These are phyloP conservation scores for Nomada ruficornis DNA, from an alignment of 2,888 invertebrate genomes.

Conservation along the genomic window DNA sequence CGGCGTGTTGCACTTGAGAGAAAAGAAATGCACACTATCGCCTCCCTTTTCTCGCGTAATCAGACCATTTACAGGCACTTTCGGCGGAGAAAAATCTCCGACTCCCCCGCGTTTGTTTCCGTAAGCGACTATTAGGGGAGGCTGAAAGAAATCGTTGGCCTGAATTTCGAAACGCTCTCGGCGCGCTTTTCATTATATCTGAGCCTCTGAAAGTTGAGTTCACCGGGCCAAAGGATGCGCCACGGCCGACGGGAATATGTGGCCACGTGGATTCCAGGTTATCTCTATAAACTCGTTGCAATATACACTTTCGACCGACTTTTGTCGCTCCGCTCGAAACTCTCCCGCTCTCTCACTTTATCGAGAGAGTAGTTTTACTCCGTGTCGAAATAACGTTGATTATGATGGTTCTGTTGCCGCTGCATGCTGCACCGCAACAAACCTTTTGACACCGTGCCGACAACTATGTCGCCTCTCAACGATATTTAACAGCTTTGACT, in stretches of 20 bases:
- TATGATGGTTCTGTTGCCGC: conserved; percentile 22
- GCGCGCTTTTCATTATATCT: conserved; percentile 50
- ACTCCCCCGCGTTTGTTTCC: conserved; percentile 23
- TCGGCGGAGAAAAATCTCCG: not conserved
- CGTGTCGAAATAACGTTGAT: conserved; percentile 37
- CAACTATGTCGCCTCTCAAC: not conserved
- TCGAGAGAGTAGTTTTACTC: conserved; percentile 12
- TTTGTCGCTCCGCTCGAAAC: conserved; percentile 3
- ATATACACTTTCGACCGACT: conserved; percentile 55
- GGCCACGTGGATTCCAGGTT: conserved; percentile 50
- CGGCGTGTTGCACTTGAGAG: too few species aligned
- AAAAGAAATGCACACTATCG: not conserved
- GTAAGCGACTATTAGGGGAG: conserved; percentile 28
- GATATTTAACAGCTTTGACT: not conserved
- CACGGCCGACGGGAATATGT: conserved; percentile 28
- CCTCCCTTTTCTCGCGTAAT: not conserved
- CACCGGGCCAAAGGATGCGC: conserved; percentile 43
- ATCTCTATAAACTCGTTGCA: conserved; percentile 45
- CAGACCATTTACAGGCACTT: conserved; percentile 24
- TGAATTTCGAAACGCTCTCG: conserved; percentile 47
- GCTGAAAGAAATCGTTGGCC: conserved; percentile 54
- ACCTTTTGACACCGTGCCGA: conserved; percentile 1
- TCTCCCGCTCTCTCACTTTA: conserved; percentile 5
- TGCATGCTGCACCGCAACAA: conserved; percentile 2
- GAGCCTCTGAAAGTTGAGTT: conserved; percentile 23